Conservation (phyloP, 2,797 vertebrate species). For the Falco peregrinus region DNA sequence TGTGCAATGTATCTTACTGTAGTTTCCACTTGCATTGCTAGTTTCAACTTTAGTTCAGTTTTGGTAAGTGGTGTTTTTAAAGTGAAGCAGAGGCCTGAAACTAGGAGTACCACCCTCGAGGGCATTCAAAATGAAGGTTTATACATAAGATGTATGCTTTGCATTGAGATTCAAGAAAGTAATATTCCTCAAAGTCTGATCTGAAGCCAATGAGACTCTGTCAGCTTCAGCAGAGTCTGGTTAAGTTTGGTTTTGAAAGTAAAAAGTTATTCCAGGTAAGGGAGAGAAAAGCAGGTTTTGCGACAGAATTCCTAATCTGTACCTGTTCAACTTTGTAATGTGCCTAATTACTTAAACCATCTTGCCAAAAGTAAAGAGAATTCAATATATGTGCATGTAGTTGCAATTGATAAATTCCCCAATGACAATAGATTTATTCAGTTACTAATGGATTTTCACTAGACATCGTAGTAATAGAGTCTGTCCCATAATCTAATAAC, state of each 20-base stretch:
- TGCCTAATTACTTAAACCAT: background rate
- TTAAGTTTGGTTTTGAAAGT: background rate
- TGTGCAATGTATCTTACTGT: background rate
- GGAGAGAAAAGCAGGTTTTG: background rate
- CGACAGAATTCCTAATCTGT: background rate
- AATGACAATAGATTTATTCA: constrained; percentile 53
- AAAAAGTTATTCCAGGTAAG: background rate
- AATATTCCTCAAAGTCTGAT: background rate
- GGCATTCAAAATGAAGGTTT: background rate
- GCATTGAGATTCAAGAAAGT: background rate
- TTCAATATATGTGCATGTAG: background rate
- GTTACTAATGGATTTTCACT: constrained; percentile 56
- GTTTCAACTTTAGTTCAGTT: background rate
- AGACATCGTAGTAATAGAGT: constrained; percentile 44
- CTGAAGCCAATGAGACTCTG: background rate
- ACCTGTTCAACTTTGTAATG: background rate
- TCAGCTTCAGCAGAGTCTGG: background rate
- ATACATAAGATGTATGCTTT: background rate
- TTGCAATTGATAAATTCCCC: constrained; percentile 37
- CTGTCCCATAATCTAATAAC: constrained; percentile 54
- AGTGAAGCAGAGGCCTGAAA: background rate
- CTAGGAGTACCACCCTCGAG: background rate
- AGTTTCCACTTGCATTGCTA: background rate
- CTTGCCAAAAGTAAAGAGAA: constrained; percentile 36
- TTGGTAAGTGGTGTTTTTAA: background rate